A percentile compares a stretch with the other conserved stretches of the same genome.
Evolutionary conservation across 1,140 invertebrate species (phyloP).

Genomic region (Wiebesia pumilae): DNA sequence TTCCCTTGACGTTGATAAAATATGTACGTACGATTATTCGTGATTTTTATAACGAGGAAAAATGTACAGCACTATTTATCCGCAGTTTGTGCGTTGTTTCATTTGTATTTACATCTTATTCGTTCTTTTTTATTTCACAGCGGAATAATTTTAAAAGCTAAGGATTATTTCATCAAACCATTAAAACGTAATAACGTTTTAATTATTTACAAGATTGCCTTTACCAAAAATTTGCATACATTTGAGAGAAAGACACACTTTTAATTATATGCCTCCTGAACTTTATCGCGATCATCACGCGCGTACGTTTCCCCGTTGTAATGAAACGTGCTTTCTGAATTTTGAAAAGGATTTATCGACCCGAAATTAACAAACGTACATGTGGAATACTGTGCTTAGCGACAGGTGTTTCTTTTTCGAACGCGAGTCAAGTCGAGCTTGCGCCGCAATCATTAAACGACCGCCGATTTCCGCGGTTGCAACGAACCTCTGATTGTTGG

Average conservation of each 20-base stretch:
- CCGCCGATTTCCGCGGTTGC: conserved; percentile 60
- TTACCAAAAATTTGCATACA: neutral
- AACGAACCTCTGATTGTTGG: conserved; percentile 42
- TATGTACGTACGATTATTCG: too few relatives aligned
- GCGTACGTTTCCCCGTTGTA: neutral
- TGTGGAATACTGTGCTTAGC: neutral
- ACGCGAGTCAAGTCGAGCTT: conserved; percentile 47
- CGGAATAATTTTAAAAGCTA: neutral
- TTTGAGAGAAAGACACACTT: too few relatives aligned
- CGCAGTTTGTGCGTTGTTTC: neutral
- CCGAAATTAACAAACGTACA: neutral
- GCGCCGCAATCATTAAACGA: conserved; percentile 58
- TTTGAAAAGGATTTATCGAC: neutral
- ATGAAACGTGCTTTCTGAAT: neutral
- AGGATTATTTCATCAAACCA: neutral
- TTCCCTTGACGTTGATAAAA: too few relatives aligned
- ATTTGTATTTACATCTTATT: neutral
- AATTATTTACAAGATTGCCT: neutral
- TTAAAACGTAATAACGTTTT: too few relatives aligned
- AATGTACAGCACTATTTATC: neutral
- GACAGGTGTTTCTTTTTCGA: conserved; percentile 23
- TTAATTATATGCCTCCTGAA: too few relatives aligned
- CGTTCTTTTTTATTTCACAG: neutral
- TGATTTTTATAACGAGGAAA: neutral
- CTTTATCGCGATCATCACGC: neutral